These are phyloP conservation scores for Saturnia japonica DNA, from an alignment of 2,888 invertebrate genomes.

Conservation along the genomic window DNA sequence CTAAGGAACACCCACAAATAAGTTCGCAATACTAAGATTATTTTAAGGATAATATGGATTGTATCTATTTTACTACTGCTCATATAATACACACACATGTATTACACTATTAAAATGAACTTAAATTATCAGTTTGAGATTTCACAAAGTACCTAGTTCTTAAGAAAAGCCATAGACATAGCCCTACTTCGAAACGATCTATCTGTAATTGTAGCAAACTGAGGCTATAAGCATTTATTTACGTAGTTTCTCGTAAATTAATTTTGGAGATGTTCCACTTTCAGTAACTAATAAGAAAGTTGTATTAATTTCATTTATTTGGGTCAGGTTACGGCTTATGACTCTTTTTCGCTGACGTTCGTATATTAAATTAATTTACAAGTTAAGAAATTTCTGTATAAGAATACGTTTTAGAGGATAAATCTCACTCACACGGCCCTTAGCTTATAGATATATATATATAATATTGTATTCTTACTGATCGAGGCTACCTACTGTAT, in stretches of 20 bases:
- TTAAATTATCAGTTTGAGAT: not conserved
- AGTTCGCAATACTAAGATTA: no score
- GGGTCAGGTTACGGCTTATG: not conserved
- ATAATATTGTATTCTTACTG: no score
- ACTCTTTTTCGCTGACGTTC: not conserved
- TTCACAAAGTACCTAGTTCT: not conserved
- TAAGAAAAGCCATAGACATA: not conserved
- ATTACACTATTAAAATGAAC: not conserved
- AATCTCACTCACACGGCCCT: no score
- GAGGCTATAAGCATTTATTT: not conserved
- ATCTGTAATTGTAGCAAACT: constrained; percentile 1
- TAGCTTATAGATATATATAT: no score
- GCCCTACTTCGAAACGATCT: not conserved
- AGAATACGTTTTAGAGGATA: no score
- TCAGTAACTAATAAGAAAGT: constrained; percentile 1
- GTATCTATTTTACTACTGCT: not conserved
- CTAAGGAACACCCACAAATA: no score
- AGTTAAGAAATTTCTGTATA: not conserved
- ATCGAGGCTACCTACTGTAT: no score
- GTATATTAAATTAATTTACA: not conserved
- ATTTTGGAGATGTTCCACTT: not conserved
- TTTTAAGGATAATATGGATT: not conserved
- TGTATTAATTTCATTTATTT: constrained; percentile 1
- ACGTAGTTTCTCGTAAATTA: not conserved
- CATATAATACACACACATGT: no score